Evolutionary conservation across 2,113 vertebrate genomes (phyloP).

Genomic region (Benitochromis conjunctus): DNA sequence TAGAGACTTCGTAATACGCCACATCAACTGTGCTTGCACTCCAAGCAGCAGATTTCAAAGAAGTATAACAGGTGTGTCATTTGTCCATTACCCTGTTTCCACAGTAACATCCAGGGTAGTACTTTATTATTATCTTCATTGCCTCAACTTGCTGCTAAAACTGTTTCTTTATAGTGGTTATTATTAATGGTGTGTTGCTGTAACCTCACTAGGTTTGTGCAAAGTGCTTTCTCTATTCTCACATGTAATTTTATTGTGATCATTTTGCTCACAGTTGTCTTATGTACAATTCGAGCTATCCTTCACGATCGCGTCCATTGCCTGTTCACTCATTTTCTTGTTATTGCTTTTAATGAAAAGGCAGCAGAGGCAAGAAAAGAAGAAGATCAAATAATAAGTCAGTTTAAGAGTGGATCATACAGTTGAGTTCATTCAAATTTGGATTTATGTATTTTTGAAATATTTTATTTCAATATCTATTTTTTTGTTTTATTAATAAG

Average conservation of each 20-base stretch:
- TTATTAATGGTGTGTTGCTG: not conserved
- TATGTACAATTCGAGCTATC: not conserved
- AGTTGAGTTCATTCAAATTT: not conserved
- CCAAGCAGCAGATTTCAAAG: not conserved
- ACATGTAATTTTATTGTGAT: not conserved
- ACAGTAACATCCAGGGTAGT: not conserved
- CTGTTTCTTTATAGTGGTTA: not conserved
- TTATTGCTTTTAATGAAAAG: not conserved
- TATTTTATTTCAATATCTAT: not conserved
- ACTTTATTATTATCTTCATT: slow-evolving; percentile 3
- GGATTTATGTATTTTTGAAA: not conserved
- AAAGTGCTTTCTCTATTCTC: not conserved
- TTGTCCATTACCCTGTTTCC: not conserved
- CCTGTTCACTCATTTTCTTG: not conserved
- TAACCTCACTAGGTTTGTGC: not conserved
- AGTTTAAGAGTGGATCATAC: not conserved
- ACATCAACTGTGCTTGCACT: not conserved
- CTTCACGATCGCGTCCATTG: not conserved
- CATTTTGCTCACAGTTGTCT: not conserved
- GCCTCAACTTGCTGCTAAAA: not conserved
- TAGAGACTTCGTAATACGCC: not conserved
- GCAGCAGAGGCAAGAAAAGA: not conserved
- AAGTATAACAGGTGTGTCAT: not conserved
- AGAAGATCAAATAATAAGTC: not conserved
- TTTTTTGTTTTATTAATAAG: not conserved